Base-by-base conservation (phyloP, 2,113 vertebrate species). In the Micronycteris hirsuta region DNA sequence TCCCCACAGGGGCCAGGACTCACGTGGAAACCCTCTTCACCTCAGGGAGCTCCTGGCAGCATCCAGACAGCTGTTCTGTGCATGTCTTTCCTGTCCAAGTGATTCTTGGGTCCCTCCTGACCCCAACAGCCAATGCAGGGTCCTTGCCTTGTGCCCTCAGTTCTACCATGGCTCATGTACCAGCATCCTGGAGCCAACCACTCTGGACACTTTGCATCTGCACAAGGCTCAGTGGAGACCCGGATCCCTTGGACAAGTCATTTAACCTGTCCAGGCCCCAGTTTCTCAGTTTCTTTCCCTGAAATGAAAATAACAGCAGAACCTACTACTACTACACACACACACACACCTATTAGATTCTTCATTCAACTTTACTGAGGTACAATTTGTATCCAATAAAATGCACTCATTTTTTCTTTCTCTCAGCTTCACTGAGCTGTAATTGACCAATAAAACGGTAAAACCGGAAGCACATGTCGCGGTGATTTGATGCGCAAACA, bases 241-340 rank as follows among this genome's bases (percentile, higher is more conserved):
- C 31, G 36, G 3, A 12, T 11, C 33, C 41, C 14, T 58, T n/a
- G 20, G 22, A 7, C 20, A 54, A 83, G 43, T 49, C 70, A 22
- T 8, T 68, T 47, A 26, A 24, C 33, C n/a, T 83, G 58, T 49
- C 16, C 15, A 17, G 36, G 67, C 24, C 33, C 31, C 77, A 31
- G 24, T 26, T 38, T 74, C 68, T 93, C 76, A 56, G 58, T 28
- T 61, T 61, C 24, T 61, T 61, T 19, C 24, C 36, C 22, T n/a
- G 38, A 93, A 77, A n/a, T 24, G 31, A 45, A 4, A 13, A n/a
- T 73, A n/a, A 10, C 36, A 33, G 24, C 31, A 52, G 45, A 5
- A 7, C 6, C 24, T 38, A 4, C 43, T 0, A 9, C 12, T 15
- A 11, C 9, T 28, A 54, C 15, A 9, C 5, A 13, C 10, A 4